Evolutionary conservation across 2,113 vertebrate genomes (phyloP).

Genomic region (Tyrannus savana): DNA sequence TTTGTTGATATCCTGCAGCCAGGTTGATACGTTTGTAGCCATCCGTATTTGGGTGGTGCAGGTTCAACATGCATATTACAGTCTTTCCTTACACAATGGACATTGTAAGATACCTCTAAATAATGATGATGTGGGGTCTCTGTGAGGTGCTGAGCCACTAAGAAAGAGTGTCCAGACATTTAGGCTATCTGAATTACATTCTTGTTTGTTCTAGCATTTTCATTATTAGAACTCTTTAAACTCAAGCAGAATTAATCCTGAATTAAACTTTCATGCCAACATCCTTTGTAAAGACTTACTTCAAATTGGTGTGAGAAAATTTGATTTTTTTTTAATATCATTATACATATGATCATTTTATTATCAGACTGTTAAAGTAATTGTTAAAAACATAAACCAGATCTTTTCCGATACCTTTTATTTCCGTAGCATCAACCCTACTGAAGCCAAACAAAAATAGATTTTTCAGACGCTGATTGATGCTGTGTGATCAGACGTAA

Average conservation of each 20-base stretch:
- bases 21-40: neutral
- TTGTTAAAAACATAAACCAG: neutral
- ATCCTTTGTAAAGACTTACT: neutral
- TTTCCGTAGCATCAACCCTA: neutral
- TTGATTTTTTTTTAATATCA: neutral
- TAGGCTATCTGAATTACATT: neutral
- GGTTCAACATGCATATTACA: neutral
- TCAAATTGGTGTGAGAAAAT: neutral
- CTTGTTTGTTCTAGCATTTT: neutral
- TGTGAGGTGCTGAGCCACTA: neutral
- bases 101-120: neutral
- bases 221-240: neutral
- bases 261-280: neutral
- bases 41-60: neutral
- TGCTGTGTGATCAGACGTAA: constrained; percentile 42
- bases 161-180: neutral
- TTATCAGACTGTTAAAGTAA: neutral
- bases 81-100: neutral
- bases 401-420: constrained; percentile 11
- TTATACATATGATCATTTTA: neutral
- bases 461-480: constrained; percentile 41
- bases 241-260: neutral
- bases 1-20: neutral
- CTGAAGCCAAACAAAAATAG: constrained; percentile 42
- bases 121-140: neutral